These are phyloP conservation scores for Gallinago solitaria DNA, from an alignment of 2,797 vertebrate genomes.

Conservation along the genomic window DNA sequence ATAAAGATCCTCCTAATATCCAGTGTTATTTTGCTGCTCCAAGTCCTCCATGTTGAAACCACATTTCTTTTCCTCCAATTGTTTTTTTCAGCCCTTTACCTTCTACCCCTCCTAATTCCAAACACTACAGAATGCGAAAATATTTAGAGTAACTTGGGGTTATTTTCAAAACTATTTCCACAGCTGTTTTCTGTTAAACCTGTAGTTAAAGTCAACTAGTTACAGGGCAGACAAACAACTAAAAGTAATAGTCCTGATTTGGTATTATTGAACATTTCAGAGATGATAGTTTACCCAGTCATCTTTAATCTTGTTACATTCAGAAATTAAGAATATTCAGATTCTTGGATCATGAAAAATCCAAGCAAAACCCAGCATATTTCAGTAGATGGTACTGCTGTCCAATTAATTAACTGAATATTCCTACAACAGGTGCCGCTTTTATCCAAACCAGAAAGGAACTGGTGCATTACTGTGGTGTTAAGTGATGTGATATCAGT, in stretches of 20 bases:
- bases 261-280: background rate
- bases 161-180: background rate
- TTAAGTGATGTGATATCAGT: conserved; percentile 12
- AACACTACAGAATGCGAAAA: background rate
- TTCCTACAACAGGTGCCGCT: background rate
- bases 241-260: background rate
- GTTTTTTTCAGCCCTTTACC: background rate
- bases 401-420: background rate
- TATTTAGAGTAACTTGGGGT: background rate
- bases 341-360: background rate
- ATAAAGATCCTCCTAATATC: background rate
- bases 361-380: background rate
- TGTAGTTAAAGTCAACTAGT: background rate
- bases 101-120: background rate
- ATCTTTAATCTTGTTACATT: background rate
- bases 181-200: background rate
- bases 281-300: background rate
- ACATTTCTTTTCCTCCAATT: background rate
- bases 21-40: background rate
- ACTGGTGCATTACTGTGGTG: background rate
- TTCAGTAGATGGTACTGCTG: background rate
- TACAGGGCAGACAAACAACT: background rate
- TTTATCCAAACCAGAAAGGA: background rate
- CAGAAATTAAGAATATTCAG: background rate
- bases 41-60: background rate